Percentiles rank a stretch among this genome's conserved stretches.
phyloP scores from a whole-genome alignment of 2,113 vertebrate species.

The Poicephalus gulielmi region DNA sequence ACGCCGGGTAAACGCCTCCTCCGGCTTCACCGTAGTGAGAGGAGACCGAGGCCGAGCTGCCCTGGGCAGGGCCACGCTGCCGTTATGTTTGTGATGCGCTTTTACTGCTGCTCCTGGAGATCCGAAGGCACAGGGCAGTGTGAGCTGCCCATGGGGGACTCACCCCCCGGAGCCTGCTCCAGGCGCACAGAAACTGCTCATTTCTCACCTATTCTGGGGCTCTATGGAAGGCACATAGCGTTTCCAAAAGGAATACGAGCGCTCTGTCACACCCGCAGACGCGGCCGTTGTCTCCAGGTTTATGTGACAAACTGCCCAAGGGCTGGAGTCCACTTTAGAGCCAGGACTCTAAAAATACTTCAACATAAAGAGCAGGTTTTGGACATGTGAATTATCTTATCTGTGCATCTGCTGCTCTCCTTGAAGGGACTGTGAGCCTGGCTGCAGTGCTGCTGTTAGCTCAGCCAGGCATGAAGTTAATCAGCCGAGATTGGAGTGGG shows the following conservation, averaged over 20 bases:
- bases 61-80: accelerated
- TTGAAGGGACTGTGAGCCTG: not conserved
- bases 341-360: not conserved
- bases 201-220: not conserved
- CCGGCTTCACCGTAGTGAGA: accelerated
- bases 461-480: not conserved
- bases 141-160: accelerated
- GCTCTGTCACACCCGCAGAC: not conserved
- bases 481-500: not conserved
- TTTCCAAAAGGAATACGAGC: not conserved
- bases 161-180: not conserved
- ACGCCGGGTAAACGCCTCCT: not conserved
- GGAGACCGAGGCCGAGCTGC: not conserved
- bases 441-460: not conserved
- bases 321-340: not conserved
- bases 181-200: not conserved
- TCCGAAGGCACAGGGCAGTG: accelerated
- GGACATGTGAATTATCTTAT: not conserved
- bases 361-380: not conserved
- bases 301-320: not conserved
- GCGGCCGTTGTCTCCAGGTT: not conserved
- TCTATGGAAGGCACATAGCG: accelerated
- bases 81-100: accelerated
- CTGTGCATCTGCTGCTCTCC: not conserved
- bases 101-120: not conserved